These are phyloP conservation scores for Diplogasteroides magnus DNA, from an alignment of 1,140 invertebrate genomes.

Conservation along the genomic window DNA sequence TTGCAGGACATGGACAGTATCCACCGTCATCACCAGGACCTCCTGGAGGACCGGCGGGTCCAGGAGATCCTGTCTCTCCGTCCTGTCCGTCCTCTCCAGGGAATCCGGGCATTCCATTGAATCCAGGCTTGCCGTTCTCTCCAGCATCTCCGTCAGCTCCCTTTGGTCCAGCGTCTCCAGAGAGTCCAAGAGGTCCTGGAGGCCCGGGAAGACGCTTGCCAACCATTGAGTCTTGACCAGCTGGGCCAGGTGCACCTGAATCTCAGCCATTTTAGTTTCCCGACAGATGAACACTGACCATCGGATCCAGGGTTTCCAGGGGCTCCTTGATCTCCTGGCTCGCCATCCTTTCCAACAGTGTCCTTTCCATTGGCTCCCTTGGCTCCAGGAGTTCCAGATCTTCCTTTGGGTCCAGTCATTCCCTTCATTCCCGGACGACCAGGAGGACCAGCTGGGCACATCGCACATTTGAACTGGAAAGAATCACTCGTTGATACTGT, in stretches of 20 bases:
- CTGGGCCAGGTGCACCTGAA: conserved; percentile 3
- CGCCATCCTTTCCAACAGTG: conserved; percentile 4
- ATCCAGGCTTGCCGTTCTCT: conserved; percentile 5
- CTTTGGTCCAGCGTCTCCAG: conserved; percentile 3
- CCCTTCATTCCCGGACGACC: too few species aligned
- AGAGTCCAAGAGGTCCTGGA: not conserved
- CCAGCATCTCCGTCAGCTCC: conserved; percentile 1
- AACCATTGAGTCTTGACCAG: conserved; percentile 4
- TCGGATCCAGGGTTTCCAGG: too few species aligned
- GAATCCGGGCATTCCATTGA: too few species aligned
- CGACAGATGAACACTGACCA: too few species aligned
- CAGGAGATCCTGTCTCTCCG: conserved; percentile 1
- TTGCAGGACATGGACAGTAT: too few species aligned
- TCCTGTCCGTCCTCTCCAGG: conserved; percentile 7
- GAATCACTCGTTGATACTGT: too few species aligned
- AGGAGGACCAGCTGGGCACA: too few species aligned
- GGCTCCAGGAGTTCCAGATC: conserved; percentile 4
- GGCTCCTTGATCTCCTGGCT: too few species aligned
- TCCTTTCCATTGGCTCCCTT: conserved; percentile 10
- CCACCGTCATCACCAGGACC: too few species aligned
- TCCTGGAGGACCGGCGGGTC: conserved; percentile 1
- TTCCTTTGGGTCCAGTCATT: conserved; percentile 12
- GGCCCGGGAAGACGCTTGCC: conserved; percentile 1
- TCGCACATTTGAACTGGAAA: too few species aligned
- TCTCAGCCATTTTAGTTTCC: too few species aligned